phyloP scores from a whole-genome alignment of 2,888 invertebrate species.

The Cryptocheilus praepositus region DNA sequence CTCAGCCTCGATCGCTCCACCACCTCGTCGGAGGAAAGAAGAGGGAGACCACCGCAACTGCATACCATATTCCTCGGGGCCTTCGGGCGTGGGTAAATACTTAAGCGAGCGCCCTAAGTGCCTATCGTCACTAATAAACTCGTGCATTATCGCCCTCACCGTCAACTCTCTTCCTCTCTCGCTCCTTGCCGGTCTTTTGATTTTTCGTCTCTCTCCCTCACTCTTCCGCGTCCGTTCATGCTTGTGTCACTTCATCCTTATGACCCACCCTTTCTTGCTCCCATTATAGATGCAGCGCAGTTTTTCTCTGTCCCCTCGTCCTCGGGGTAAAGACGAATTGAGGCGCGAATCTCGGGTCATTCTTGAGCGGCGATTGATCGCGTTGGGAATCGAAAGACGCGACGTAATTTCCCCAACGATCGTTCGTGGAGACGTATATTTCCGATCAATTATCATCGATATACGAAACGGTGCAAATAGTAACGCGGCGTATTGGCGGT shows the following conservation, averaged over 20 bases:
- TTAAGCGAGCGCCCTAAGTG: constrained; percentile 26
- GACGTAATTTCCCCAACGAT: too few species aligned
- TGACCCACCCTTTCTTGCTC: background rate
- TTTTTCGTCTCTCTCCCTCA: background rate
- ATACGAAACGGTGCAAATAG: too few species aligned
- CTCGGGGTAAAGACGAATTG: background rate
- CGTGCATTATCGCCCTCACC: constrained; percentile 35
- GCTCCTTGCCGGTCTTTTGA: background rate
- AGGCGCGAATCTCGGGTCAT: too few species aligned
- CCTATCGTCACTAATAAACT: constrained; percentile 46
- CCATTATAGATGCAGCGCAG: background rate
- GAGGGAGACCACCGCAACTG: constrained; percentile 20
- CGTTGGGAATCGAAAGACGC: too few species aligned
- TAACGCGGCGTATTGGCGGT: too few species aligned
- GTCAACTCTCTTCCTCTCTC: background rate
- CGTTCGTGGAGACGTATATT: too few species aligned
- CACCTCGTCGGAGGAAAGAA: background rate
- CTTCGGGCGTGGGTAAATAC: constrained; percentile 37
- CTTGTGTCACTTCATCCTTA: background rate
- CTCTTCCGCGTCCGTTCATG: background rate
- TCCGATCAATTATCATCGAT: too few species aligned
- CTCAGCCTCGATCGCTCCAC: constrained; percentile 1
- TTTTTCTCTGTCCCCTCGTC: background rate
- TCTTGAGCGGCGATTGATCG: too few species aligned
- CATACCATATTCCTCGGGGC: constrained; percentile 27